Evolutionary conservation across 2,113 vertebrate genomes (phyloP).

Genomic region (Silurus meridionalis): DNA sequence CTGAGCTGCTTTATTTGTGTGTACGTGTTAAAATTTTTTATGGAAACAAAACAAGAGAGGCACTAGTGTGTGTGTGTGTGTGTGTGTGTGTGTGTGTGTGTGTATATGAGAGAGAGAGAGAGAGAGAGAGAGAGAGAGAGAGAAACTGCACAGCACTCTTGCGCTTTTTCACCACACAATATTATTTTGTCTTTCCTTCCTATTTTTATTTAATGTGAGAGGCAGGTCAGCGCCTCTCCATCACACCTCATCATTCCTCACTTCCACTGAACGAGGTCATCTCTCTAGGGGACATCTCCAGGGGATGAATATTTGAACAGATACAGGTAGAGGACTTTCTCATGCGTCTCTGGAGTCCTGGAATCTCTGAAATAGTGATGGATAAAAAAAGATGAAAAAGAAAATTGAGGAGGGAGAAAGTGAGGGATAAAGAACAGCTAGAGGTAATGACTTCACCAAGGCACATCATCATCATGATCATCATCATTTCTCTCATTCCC

Average conservation of each 20-base stretch:
- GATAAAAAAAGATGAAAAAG: conserved; percentile 1
- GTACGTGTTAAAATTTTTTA: conserved; percentile 8
- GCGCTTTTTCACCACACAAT: not conserved
- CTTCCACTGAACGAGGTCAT: conserved; percentile 48
- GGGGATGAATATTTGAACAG: conserved; percentile 54
- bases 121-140: not conserved
- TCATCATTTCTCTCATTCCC: not conserved
- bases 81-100: conserved; percentile 1
- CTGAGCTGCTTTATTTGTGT: conserved; percentile 13
- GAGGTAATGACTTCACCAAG: conserved; percentile 19
- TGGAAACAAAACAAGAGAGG: not conserved
- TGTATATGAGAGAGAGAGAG: not conserved
- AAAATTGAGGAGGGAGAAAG: not conserved
- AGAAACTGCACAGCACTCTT: not conserved
- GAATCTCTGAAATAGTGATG: not conserved
- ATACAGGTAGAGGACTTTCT: conserved; percentile 46
- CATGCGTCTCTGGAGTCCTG: conserved; percentile 26
- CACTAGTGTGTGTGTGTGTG: not conserved
- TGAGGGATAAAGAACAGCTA: not conserved
- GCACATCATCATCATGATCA: not conserved
- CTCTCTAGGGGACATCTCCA: conserved; percentile 45
- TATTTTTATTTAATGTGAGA: conserved; percentile 6
- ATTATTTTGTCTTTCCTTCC: not conserved
- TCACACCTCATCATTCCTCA: conserved; percentile 50
- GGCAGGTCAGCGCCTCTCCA: conserved; percentile 33